Base-by-base conservation (phyloP, 2,113 vertebrate genomes). In the Bubo bubo region DNA sequence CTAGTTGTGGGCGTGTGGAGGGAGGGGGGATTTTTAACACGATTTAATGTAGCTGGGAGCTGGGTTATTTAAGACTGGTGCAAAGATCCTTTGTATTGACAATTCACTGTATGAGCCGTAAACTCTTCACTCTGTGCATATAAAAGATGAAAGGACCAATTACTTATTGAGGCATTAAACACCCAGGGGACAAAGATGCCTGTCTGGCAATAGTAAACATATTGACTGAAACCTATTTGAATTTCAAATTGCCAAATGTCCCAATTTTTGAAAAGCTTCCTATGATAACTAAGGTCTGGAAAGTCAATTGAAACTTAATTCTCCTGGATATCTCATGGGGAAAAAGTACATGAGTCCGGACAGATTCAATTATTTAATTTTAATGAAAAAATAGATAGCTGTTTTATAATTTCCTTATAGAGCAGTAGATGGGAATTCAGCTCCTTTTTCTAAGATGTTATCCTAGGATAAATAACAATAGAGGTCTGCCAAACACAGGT, bases 231-330 rank as follows among this genome's bases (percentile, higher is more conserved):
- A 70, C 67, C 62, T 73, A 97, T 97, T 97, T 97, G 95, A 97
- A 97, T 97, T 98, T 97, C 96, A 97, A 97, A 97, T 97, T 90
- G 89, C 91, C 93, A 94, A 96, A 96, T 77, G 94, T 91, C 95
- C 96, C 67, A 79, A 93, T 96, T 97, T 96, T 96, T 95, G 86
- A 96, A 98, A 97, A 96, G 94, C 97, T 96, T 96, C 94, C 87
- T 97, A 66, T 96, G 94, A 96, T 95, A 97, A 96, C 93, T 90
- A 87, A 96, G 95, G 93, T 94, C 95, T 97, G 62, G 89, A 72
- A 97, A 96, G 97, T 97, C 96, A 98, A 97, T 97, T 95, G 96
- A 97, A 97, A 96, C 91, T 93, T 97, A 97, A 96, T 97, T 97
- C 94, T 96, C 47, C 56, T 86, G 89, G 66, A 88, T 97, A 92